A percentile compares a stretch with the other conserved stretches of the same genome.
phyloP scores from a whole-genome alignment of 2,888 invertebrate species.

The Siphlonurus alternatus region DNA sequence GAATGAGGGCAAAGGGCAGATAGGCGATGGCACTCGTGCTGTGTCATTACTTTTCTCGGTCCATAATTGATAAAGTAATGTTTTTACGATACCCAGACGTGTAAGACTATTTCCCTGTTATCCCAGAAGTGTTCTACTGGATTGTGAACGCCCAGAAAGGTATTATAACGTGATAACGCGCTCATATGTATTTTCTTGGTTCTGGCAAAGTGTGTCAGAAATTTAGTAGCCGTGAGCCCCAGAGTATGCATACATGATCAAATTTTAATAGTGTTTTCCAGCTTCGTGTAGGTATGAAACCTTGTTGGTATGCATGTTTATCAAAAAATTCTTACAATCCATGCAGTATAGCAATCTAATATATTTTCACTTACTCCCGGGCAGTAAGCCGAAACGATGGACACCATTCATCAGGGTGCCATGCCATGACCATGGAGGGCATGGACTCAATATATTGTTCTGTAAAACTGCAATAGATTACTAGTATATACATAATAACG shows the following conservation, averaged over 20 bases:
- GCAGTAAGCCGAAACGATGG: background rate
- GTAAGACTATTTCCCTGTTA: background rate
- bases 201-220: background rate
- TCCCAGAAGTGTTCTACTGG: background rate
- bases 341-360: too few relatives aligned
- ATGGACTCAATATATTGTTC: too few relatives aligned
- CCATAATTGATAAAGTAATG: background rate
- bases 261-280: background rate
- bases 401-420: too few relatives aligned
- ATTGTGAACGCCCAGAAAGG: background rate
- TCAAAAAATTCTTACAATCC: too few relatives aligned
- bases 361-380: background rate
- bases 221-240: too few relatives aligned
- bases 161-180: background rate
- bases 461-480: too few relatives aligned
- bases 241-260: too few relatives aligned
- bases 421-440: too few relatives aligned
- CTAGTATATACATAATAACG: too few relatives aligned
- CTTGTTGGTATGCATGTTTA: background rate
- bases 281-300: background rate
- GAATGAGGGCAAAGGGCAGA: constrained; percentile 2
- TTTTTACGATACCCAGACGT: background rate
- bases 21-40: background rate
- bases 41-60: background rate
- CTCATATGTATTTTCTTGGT: background rate